Evolutionary conservation across 2,888 invertebrate species (phyloP).

Genomic region (Hoplodrina ambigua): DNA sequence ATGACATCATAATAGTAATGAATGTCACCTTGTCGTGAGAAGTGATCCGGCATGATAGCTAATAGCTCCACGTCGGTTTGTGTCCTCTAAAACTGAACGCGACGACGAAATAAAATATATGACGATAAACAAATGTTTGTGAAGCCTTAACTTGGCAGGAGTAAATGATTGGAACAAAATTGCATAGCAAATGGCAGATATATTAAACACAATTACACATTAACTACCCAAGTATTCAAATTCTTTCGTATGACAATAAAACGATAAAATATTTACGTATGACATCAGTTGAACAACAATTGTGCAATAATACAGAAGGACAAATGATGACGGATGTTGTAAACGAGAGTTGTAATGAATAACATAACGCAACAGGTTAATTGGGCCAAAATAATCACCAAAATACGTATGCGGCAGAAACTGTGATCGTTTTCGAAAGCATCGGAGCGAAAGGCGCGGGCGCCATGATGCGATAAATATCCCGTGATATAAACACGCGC

Average conservation of each 20-base stretch:
- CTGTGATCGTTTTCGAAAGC: constrained; percentile 60
- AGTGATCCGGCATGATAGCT: constrained; percentile 18
- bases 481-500: constrained; percentile 27
- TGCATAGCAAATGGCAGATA: constrained; percentile 5
- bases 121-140: too few species aligned
- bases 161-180: background rate
- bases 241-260: constrained; percentile 9
- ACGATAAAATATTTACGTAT: constrained; percentile 7
- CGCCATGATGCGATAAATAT: constrained; percentile 16
- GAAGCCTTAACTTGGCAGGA: too few species aligned
- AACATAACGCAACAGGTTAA: constrained; percentile 32
- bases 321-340: constrained; percentile 34
- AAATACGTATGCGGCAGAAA: constrained; percentile 20
- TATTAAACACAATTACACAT: background rate
- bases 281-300: constrained; percentile 24
- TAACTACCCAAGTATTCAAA: background rate
- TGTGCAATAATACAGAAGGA: constrained; percentile 36
- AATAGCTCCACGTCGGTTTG: constrained; percentile 1
- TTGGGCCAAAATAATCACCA: constrained; percentile 35
- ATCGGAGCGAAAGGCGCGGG: constrained; percentile 47
- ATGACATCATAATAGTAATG: constrained; percentile 49
- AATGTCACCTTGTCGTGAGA: constrained; percentile 60
- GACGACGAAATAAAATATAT: background rate
- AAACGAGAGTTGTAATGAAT: constrained; percentile 31
- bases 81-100: constrained; percentile 16